Conservation (phyloP, 1,140 invertebrate species). For the Gonioctena quinquepunctata region DNA sequence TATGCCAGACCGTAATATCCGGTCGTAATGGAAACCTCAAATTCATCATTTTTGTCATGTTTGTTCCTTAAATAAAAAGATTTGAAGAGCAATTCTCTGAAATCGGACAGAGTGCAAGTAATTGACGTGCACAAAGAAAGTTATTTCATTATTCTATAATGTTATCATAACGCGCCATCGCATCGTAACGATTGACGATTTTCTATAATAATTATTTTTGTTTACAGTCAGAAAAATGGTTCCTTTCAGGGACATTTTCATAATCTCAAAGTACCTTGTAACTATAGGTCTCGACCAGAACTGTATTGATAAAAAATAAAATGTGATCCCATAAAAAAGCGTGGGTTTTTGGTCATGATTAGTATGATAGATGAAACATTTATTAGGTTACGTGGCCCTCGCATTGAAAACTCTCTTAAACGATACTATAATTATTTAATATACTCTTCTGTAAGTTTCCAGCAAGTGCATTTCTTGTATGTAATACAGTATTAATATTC, state of each 20-base stretch:
- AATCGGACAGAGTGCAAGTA: conserved; percentile 47
- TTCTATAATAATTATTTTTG: conserved; percentile 36
- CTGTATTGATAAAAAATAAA: conserved; percentile 25
- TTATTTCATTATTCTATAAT: conserved; percentile 51
- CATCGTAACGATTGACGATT: conserved; percentile 51
- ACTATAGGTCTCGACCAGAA: conserved; percentile 36
- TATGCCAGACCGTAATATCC: conserved; percentile 16
- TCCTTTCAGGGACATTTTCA: conserved; percentile 28
- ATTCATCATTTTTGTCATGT: conserved; percentile 10
- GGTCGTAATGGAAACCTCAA: conserved; percentile 11
- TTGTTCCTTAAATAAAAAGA: conserved; percentile 21
- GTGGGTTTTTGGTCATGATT: conserved; percentile 31
- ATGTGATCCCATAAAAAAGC: conserved; percentile 26
- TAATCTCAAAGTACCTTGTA: conserved; percentile 30
- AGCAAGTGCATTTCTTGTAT: conserved; percentile 86
- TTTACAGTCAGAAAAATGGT: conserved; percentile 16
- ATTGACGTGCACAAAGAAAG: conserved; percentile 44
- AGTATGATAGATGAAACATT: conserved; percentile 12
- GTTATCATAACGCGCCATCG: conserved; percentile 52
- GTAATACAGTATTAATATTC: conserved; percentile 82
- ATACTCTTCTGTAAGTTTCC: conserved; percentile 82
- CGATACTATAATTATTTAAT: conserved; percentile 54
- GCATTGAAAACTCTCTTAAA: conserved; percentile 21
- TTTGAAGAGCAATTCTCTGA: conserved; percentile 40
- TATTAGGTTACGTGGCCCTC: conserved; percentile 38